Conservation (phyloP, 2,888 invertebrate genomes). For the Drosophila diplacantha region DNA sequence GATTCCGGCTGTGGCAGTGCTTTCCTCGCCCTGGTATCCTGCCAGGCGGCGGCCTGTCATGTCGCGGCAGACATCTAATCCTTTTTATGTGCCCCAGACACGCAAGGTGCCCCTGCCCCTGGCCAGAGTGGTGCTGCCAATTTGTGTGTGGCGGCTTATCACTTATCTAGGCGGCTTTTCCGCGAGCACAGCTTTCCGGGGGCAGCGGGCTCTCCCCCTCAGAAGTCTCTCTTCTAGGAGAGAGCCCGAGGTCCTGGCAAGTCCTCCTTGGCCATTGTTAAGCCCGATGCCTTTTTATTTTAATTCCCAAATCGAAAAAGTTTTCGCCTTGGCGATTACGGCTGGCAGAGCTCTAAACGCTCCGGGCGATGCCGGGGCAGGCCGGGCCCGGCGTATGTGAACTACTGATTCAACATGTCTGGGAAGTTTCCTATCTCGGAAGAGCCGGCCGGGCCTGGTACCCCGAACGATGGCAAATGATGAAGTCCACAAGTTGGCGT, state of each 20-base stretch:
- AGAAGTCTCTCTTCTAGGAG: conserved; percentile 41
- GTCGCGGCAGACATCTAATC: conserved; percentile 38
- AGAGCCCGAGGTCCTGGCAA: conserved; percentile 6
- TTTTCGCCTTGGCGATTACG: conserved; percentile 64
- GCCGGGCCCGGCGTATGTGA: conserved; percentile 22
- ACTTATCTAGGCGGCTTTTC: conserved; percentile 56
- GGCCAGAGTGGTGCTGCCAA: conserved; percentile 29
- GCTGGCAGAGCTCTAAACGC: conserved; percentile 62
- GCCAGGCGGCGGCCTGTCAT: conserved; percentile 15
- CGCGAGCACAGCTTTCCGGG: conserved; percentile 9
- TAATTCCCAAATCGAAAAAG: conserved; percentile 73
- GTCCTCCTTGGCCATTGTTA: conserved; percentile 21
- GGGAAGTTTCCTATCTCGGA: conserved; percentile 25
- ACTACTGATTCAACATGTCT: conserved; percentile 33
- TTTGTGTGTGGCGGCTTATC: conserved; percentile 65
- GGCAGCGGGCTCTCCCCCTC: conserved; percentile 22
- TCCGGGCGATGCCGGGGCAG: conserved; percentile 37
- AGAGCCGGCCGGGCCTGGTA: conserved; percentile 12
- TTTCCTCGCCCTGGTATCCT: background rate
- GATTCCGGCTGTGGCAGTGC: conserved; percentile 5
- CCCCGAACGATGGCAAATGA: conserved; percentile 69
- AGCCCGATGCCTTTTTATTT: conserved; percentile 56
- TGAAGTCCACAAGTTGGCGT: conserved; percentile 58
- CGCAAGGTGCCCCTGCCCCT: conserved; percentile 20
- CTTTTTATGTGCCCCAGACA: conserved; percentile 39